Base-by-base conservation (phyloP, 2,797 vertebrate species). In the Smutsia temminckii region DNA sequence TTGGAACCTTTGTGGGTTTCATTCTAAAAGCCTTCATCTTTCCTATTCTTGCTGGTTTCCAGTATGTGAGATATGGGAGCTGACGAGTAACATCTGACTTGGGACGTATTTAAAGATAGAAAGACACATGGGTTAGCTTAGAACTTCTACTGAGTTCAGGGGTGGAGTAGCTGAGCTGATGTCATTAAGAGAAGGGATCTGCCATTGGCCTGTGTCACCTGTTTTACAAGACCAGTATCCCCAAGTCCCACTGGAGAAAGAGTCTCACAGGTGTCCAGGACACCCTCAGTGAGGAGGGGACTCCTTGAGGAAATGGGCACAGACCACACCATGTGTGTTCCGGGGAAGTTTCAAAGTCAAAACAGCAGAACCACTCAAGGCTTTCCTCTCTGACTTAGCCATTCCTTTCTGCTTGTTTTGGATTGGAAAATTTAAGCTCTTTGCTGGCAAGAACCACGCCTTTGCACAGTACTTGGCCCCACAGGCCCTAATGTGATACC, bases 301-400 rank as follows among this genome's bases (percentile, higher is more conserved):
- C 17, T 74, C 8, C 51, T 90, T 55, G 61, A 53, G 21, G n/a
- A 66, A 53, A 27, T 7, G 13, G 11, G n/a, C 5, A 13, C n/a
- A 71, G 61, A 25, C 42, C 34, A n/a, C 1, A 4, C 11, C 0
- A 0, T 11, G 17, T 69, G 6, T 9, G n/a, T 55, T 79, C 46
- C 5, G 25, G 63, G 12, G 57, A 95, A 72, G 34, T 53, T 13
- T 46, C 64, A 74, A 96, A 61, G 42, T 85, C 32, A 55, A 51
- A 93, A 66, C 3, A 14, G 57, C 57, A 32, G 74, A 64, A 49
- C 27, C 8, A n/a, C 21, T 89, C 21, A 5, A 59, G 29, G 10
- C 25, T 23, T 34, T 74, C 68, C 2, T 57, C 55, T 78, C 66
- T 20, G 34, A 21, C 53, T 59, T 34, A 23, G 18, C 32, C 74